Conservation (phyloP, 2,797 vertebrate genomes). For the Dipus sagitta region DNA sequence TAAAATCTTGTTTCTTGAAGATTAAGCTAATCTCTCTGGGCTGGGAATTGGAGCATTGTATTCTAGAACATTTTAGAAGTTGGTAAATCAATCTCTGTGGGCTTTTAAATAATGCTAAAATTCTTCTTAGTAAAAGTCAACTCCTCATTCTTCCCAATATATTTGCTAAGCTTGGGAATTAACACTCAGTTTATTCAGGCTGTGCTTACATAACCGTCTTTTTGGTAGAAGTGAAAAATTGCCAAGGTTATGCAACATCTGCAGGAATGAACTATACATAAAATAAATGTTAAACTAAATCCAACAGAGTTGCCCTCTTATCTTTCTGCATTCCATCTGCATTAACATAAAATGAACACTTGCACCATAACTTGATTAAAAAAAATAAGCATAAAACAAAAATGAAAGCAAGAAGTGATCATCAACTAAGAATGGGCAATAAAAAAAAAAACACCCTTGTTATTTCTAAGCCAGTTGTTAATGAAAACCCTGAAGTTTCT, state of each 20-base stretch:
- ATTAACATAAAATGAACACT: background rate
- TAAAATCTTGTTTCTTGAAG: slow-evolving; percentile 28
- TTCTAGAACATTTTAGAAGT: slow-evolving; percentile 43
- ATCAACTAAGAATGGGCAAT: slow-evolving; percentile 4
- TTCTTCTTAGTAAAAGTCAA: slow-evolving; percentile 54
- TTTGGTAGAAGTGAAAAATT: slow-evolving; percentile 63
- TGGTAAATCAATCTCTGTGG: slow-evolving; percentile 15
- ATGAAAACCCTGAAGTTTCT: slow-evolving; percentile 18
- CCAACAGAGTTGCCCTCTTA: background rate
- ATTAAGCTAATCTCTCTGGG: slow-evolving; percentile 26
- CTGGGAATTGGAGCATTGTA: background rate
- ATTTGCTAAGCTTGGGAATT: slow-evolving; percentile 61
- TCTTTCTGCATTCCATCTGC: background rate
- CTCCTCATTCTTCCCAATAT: slow-evolving; percentile 36
- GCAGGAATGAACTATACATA: background rate
- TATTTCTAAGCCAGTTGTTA: slow-evolving; percentile 50
- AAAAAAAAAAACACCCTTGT: background rate
- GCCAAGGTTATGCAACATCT: background rate
- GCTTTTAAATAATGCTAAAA: slow-evolving; percentile 52
- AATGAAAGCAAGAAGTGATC: slow-evolving; percentile 38
- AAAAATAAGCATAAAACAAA: slow-evolving; percentile 34
- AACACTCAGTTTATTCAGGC: slow-evolving; percentile 58
- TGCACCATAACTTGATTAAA: background rate
- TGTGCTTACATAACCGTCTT: slow-evolving; percentile 43
- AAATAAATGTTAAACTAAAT: slow-evolving; percentile 28